These are phyloP conservation scores for Dioctria rufipes DNA, from an alignment of 2,888 invertebrate genomes.

Conservation along the genomic window DNA sequence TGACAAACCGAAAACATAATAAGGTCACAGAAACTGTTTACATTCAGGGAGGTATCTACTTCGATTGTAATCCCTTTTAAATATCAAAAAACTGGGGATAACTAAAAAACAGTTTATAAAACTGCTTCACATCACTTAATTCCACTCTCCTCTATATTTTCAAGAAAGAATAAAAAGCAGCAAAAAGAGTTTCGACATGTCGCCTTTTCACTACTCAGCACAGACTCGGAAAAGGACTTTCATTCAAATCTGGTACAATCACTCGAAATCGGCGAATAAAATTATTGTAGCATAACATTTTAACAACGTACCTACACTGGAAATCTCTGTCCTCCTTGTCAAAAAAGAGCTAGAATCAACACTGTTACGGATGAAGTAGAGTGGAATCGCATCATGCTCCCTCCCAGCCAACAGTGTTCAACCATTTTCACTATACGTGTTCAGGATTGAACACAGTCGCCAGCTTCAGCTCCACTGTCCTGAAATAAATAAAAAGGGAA, in stretches of 20 bases:
- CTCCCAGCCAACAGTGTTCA: constrained; percentile 1
- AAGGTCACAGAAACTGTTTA: no score
- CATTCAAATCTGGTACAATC: constrained; percentile 45
- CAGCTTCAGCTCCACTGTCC: no score
- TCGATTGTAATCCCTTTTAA: constrained; percentile 18
- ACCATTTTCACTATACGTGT: background rate
- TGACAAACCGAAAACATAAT: constrained; percentile 14
- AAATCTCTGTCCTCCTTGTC: background rate
- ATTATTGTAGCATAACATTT: constrained; percentile 55
- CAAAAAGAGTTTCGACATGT: background rate
- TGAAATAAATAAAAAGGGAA: no score
- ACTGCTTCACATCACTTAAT: constrained; percentile 46
- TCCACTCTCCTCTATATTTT: background rate
- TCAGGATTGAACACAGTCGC: no score
- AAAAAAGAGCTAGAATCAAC: background rate
- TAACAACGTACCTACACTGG: constrained; percentile 46
- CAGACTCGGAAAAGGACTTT: constrained; percentile 5
- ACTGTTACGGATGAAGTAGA: constrained; percentile 11
- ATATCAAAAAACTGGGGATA: background rate
- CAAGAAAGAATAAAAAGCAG: constrained; percentile 40
- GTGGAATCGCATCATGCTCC: background rate
- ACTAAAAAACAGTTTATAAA: constrained; percentile 52
- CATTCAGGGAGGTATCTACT: background rate
- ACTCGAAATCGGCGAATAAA: constrained; percentile 46
- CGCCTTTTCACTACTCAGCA: constrained; percentile 33